Evolutionary conservation across 2,888 invertebrate genomes (phyloP).

Genomic region (Ennomos fuscantarius): DNA sequence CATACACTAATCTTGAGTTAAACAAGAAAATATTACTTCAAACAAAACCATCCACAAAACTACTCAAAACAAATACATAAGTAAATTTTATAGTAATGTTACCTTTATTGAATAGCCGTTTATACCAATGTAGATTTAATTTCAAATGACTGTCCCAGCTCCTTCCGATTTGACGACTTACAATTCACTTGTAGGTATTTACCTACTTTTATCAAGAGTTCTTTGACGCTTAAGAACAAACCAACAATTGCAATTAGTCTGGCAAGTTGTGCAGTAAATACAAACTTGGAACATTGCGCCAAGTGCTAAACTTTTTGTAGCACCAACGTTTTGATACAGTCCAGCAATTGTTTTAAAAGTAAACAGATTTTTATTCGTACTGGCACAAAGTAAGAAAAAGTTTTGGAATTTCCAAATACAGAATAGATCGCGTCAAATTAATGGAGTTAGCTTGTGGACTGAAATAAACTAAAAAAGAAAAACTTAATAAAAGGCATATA

Average conservation of each 20-base stretch:
- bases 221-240: constrained; percentile 20
- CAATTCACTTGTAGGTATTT: neutral
- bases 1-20: too few species aligned
- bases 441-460: neutral
- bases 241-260: constrained; percentile 39
- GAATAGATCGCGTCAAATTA: neutral
- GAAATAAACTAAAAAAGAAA: too few species aligned
- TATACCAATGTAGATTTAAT: too few species aligned
- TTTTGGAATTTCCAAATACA: constrained; percentile 6
- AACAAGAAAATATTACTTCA: too few species aligned
- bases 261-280: constrained; percentile 38
- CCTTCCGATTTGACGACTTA: neutral
- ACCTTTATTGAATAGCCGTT: neutral
- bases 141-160: neutral
- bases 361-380: constrained; percentile 24
- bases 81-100: too few species aligned
- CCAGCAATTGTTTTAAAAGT: constrained; percentile 27
- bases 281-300: constrained; percentile 33
- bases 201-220: constrained; percentile 15
- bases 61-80: too few species aligned
- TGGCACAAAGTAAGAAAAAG: neutral
- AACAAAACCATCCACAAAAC: too few species aligned
- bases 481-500: too few species aligned
- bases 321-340: constrained; percentile 35
- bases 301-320: constrained; percentile 33